Evolutionary conservation across 2,797 vertebrate species (phyloP).

Genomic region (Rhinophrynus dorsalis): DNA sequence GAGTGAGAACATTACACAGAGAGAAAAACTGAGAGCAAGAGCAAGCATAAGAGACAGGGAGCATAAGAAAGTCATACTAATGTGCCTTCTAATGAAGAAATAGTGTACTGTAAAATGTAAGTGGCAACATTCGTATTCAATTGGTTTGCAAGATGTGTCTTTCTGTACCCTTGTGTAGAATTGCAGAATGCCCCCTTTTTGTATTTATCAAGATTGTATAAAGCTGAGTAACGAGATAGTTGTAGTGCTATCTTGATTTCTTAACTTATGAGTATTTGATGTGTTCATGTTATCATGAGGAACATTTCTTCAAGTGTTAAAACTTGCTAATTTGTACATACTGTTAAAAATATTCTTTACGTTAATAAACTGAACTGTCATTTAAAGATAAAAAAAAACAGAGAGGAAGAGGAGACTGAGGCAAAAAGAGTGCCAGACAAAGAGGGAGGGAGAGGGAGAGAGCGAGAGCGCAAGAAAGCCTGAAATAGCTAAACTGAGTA

Average conservation of each 20-base stretch:
- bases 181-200: constrained; percentile 56
- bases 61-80: too few relatives aligned
- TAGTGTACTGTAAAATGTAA: constrained; percentile 63
- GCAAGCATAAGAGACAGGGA: too few relatives aligned
- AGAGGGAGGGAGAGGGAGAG: too few relatives aligned
- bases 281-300: constrained; percentile 61
- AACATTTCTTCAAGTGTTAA: constrained; percentile 62
- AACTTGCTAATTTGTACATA: constrained; percentile 77
- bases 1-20: too few relatives aligned
- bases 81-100: constrained; percentile 68
- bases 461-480: too few relatives aligned
- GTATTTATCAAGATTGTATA: constrained; percentile 61
- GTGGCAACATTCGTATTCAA: constrained; percentile 69
- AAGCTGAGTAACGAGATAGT: constrained; percentile 63
- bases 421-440: too few relatives aligned
- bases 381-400: too few relatives aligned
- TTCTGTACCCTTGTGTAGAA: constrained; percentile 60
- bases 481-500: too few relatives aligned
- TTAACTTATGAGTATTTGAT: constrained; percentile 64
- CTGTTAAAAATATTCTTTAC: constrained; percentile 82
- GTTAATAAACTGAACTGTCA: constrained; percentile 90
- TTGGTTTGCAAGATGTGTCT: constrained; percentile 62
- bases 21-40: too few relatives aligned
- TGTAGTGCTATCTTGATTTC: constrained; percentile 62
- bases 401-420: too few relatives aligned